Evolutionary conservation across 1,140 invertebrate species (phyloP).

Genomic region (Eulimnadia texana): DNA sequence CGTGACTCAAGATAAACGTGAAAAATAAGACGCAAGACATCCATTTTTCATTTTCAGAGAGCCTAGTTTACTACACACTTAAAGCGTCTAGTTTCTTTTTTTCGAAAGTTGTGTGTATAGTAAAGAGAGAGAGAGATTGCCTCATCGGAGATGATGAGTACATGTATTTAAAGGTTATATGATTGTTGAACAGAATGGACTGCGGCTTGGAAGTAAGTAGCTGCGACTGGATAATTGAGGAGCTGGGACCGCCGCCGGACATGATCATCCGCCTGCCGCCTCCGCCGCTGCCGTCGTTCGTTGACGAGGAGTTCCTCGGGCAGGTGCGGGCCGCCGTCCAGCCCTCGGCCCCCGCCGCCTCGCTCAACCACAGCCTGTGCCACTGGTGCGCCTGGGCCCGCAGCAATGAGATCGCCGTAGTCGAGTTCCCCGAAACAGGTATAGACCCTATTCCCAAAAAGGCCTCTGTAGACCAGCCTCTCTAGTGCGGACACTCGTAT

Average conservation of each 20-base stretch:
- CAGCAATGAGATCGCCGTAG: conserved; percentile 45
- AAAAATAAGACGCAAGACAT: no score
- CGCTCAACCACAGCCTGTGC: conserved; percentile 28
- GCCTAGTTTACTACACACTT: no score
- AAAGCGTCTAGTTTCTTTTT: no score
- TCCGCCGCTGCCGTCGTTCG: conserved; percentile 55
- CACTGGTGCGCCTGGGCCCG: conserved; percentile 34
- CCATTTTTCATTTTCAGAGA: no score
- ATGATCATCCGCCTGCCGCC: conserved; percentile 63
- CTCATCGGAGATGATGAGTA: no score
- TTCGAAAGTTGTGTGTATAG: no score
- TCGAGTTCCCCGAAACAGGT: conserved; percentile 57
- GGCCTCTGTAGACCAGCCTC: not conserved
- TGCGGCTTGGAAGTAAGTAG: not conserved
- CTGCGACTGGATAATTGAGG: conserved; percentile 27
- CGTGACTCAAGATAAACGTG: no score
- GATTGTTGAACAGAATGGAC: no score
- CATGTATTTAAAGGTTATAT: no score
- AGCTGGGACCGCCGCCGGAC: conserved; percentile 63
- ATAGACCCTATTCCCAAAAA: conserved; percentile 22
- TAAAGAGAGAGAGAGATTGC: no score
- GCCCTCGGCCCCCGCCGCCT: conserved; percentile 23
- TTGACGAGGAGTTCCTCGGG: conserved; percentile 31
- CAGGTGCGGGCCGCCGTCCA: not conserved
- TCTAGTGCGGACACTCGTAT: conserved; percentile 19